Evolutionary conservation across 2,797 vertebrate species (phyloP).

Genomic region (Paedocypris micromegethes): DNA sequence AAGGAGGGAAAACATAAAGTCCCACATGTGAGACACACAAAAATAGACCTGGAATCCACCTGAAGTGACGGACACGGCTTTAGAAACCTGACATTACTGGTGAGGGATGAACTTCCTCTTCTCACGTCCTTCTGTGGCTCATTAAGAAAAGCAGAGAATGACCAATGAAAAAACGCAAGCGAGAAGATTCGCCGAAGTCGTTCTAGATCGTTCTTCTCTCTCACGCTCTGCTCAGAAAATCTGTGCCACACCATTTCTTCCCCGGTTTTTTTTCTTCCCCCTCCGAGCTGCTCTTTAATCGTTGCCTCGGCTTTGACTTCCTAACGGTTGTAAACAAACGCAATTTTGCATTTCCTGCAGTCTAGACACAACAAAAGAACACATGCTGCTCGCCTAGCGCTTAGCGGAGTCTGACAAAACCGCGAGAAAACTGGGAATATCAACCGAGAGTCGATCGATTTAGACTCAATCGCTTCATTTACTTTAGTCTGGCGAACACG

Average conservation of each 20-base stretch:
- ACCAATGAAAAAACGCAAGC: slow-evolving; percentile 12
- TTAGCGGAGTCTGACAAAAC: slow-evolving; percentile 21
- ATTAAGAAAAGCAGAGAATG: slow-evolving; percentile 40
- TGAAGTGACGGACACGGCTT: slow-evolving; percentile 28
- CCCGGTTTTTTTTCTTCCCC: slow-evolving; percentile 37
- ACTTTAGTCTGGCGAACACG: too few relatives aligned
- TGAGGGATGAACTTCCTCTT: slow-evolving; percentile 33
- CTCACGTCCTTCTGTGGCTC: slow-evolving; percentile 39
- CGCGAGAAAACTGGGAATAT: slow-evolving; percentile 3
- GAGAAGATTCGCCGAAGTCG: slow-evolving; percentile 33
- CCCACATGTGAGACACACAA: slow-evolving; percentile 7
- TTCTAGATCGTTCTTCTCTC: slow-evolving; percentile 19
- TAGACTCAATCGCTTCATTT: too few relatives aligned
- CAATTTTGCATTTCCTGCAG: slow-evolving; percentile 70
- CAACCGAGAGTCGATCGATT: too few relatives aligned
- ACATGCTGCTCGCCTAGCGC: slow-evolving; percentile 43
- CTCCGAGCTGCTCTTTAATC: slow-evolving; percentile 53
- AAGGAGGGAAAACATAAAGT: slow-evolving; percentile 24
- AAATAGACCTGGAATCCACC: background rate
- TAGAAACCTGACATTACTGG: slow-evolving; percentile 38
- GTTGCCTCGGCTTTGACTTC: slow-evolving; percentile 54
- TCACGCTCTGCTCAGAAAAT: slow-evolving; percentile 13
- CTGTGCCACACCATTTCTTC: slow-evolving; percentile 5
- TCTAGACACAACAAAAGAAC: slow-evolving; percentile 65
- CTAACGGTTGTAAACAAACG: slow-evolving; percentile 63